Percentiles rank a stretch among this genome's conserved stretches.
phyloP scores from a whole-genome alignment of 2,113 vertebrate species.

The Aramus guarauna region DNA sequence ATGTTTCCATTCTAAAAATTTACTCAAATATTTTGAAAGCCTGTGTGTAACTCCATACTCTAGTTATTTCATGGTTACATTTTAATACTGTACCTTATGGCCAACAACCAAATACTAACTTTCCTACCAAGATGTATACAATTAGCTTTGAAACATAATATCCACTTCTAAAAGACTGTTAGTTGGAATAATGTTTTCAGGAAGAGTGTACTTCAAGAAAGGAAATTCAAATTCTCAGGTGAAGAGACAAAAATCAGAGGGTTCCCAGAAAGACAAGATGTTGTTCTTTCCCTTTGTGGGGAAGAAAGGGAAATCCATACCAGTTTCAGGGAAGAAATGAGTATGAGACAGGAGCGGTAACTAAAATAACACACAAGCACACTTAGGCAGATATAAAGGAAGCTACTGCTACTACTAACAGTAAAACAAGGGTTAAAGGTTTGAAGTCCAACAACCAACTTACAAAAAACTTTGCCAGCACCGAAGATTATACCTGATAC shows the following conservation, averaged over 20 bases:
- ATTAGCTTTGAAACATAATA: neutral
- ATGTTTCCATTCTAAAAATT: neutral
- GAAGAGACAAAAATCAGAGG: neutral
- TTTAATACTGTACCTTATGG: neutral
- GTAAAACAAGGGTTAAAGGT: constrained; percentile 7
- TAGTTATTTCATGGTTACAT: neutral
- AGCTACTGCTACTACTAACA: neutral
- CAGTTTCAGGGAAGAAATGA: neutral
- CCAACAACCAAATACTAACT: neutral
- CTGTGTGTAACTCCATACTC: neutral
- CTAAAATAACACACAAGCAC: neutral
- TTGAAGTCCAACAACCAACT: constrained; percentile 2
- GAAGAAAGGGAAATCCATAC: neutral
- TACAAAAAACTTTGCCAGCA: neutral
- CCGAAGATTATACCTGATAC: neutral
- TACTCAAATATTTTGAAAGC: neutral
- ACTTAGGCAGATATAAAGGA: neutral
- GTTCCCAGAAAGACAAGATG: neutral
- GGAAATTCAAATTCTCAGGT: neutral
- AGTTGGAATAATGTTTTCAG: neutral
- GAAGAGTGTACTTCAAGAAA: neutral
- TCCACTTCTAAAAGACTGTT: neutral
- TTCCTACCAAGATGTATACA: neutral
- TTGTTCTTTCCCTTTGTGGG: neutral
- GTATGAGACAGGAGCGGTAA: neutral